phyloP scores from a whole-genome alignment of 1,140 invertebrate genomes.

The Drosophila nasuta region DNA sequence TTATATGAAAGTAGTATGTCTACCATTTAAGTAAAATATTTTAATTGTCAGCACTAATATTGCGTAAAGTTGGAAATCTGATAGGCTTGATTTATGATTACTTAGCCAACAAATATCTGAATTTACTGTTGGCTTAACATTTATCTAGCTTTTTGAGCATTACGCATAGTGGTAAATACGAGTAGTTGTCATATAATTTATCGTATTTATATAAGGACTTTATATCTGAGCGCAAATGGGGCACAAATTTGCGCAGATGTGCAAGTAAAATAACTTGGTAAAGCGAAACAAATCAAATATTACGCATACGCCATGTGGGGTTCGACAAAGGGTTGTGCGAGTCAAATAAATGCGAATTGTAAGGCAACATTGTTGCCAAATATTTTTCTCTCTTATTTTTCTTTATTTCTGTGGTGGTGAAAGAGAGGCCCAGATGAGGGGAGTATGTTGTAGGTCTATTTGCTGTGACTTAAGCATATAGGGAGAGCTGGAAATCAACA shows the following conservation, averaged over 20 bases:
- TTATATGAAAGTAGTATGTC: neutral
- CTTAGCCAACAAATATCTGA: neutral
- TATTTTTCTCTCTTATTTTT: conserved; percentile 34
- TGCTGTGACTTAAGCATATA: conserved; percentile 27
- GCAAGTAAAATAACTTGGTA: conserved; percentile 54
- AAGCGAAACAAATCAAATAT: conserved; percentile 59
- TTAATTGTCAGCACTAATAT: neutral
- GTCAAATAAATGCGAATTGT: conserved; percentile 47
- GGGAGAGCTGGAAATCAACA: conserved; percentile 58
- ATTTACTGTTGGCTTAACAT: conserved; percentile 3
- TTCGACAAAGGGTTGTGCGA: conserved; percentile 19
- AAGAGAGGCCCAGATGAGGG: neutral
- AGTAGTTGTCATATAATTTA: conserved; percentile 16
- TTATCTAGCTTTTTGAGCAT: conserved; percentile 2
- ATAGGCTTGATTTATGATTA: conserved; percentile 9
- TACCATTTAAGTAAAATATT: neutral
- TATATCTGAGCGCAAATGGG: conserved; percentile 27
- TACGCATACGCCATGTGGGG: conserved; percentile 55
- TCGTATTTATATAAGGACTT: conserved; percentile 13
- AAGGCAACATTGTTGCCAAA: conserved; percentile 35
- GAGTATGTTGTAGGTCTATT: conserved; percentile 8
- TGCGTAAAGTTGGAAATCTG: neutral
- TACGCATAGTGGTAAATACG: neutral
- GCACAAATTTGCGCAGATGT: conserved; percentile 52
- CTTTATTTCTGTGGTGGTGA: conserved; percentile 5